Conservation (phyloP, 2,888 invertebrate species). For the Cephus runcator region DNA sequence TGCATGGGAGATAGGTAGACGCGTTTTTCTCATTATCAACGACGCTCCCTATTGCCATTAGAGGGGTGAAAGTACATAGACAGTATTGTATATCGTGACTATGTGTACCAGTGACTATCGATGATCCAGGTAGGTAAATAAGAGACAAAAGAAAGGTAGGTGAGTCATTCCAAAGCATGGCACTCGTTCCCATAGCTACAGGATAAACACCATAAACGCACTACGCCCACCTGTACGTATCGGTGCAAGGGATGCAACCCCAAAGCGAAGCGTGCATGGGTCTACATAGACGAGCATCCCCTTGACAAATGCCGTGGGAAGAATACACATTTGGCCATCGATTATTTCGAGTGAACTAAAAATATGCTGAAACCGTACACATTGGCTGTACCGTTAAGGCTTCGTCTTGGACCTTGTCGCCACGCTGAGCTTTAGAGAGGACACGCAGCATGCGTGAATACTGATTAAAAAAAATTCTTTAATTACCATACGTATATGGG, state of each 20-base stretch:
- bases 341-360: conserved; percentile 14
- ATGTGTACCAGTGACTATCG: not conserved
- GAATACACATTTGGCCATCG: conserved; percentile 20
- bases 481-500: not conserved
- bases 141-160: conserved; percentile 8
- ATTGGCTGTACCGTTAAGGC: not conserved
- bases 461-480: not conserved
- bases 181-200: conserved; percentile 36
- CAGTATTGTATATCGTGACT: too few species aligned
- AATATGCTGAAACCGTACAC: conserved; percentile 41
- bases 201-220: conserved; percentile 29
- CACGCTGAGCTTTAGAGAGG: not conserved
- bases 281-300: conserved; percentile 12
- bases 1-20: not conserved
- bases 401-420: not conserved
- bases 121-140: not conserved
- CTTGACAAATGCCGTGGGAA: conserved; percentile 41
- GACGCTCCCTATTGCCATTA: not conserved
- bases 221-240: conserved; percentile 37
- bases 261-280: not conserved
- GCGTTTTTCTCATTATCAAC: not conserved
- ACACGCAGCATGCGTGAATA: not conserved
- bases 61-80: not conserved
- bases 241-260: conserved; percentile 23
- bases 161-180: conserved; percentile 21